These are phyloP conservation scores for Stigmatopora nigra DNA, from an alignment of 2,113 vertebrate species.

Conservation along the genomic window DNA sequence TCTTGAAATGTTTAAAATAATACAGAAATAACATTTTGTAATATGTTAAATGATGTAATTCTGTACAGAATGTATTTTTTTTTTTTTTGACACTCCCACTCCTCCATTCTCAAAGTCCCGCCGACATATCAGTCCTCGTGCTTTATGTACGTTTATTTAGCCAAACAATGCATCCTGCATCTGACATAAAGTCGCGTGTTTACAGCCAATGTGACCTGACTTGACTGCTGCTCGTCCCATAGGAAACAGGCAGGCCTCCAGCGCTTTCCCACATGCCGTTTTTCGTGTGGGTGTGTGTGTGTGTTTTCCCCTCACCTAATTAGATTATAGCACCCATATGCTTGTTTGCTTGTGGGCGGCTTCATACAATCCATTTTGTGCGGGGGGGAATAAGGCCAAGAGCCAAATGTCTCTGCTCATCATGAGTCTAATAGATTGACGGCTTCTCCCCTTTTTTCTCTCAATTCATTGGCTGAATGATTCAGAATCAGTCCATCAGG, in stretches of 20 bases:
- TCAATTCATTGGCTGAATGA: no score
- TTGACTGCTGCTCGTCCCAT: conserved; percentile 19
- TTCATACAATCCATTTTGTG: conserved; percentile 21
- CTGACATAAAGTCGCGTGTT: background rate
- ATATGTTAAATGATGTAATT: no score
- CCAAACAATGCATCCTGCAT: background rate
- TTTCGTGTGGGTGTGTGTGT: conserved; percentile 1
- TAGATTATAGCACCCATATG: conserved; percentile 45
- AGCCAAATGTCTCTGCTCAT: conserved; percentile 32
- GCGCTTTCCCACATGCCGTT: conserved; percentile 4
- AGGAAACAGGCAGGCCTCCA: background rate
- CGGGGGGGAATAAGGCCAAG: conserved; percentile 19
- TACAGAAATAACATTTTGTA: no score
- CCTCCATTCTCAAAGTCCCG: no score
- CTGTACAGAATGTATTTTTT: no score
- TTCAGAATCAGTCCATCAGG: no score
- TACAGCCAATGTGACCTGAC: conserved; percentile 21
- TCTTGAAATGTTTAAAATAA: no score
- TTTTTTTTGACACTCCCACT: no score
- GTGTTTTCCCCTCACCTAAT: conserved; percentile 40
- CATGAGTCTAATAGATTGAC: conserved; percentile 20
- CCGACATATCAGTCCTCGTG: background rate
- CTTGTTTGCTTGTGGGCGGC: conserved; percentile 19
- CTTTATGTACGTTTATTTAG: no score
- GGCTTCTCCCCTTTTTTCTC: no score